A percentile compares a stretch with the other conserved stretches of the same genome.
Evolutionary conservation across 2,888 invertebrate species (phyloP).

Genomic region (Fragum fragum): DNA sequence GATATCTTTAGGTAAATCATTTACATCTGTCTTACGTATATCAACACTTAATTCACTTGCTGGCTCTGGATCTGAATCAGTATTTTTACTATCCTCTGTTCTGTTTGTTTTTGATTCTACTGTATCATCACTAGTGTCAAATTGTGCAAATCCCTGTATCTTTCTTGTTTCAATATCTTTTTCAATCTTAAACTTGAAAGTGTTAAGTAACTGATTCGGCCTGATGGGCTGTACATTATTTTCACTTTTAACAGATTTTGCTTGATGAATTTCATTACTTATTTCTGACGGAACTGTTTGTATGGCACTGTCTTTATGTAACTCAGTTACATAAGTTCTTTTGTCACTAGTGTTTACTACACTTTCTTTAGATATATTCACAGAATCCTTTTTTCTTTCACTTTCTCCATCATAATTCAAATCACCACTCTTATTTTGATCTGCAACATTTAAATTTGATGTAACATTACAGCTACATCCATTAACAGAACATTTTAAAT

Average conservation of each 20-base stretch:
- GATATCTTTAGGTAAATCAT: background rate
- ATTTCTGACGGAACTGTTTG: background rate
- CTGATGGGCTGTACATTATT: background rate
- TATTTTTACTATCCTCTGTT: background rate
- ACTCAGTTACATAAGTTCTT: background rate
- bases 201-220: background rate
- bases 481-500: slow-evolving; percentile 51
- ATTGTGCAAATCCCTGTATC: background rate
- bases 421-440: background rate
- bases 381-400: background rate
- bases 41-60: background rate
- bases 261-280: background rate
- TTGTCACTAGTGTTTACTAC: background rate
- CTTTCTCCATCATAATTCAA: background rate
- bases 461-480: slow-evolving; percentile 36
- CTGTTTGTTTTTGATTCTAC: background rate
- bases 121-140: background rate
- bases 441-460: background rate
- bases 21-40: background rate
- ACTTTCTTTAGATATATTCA: background rate
- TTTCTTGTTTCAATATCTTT: background rate
- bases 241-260: background rate
- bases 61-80: background rate
- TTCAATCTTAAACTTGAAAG: background rate
- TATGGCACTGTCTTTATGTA: background rate